Base-by-base conservation (phyloP, 2,113 vertebrate genomes). In the Neolamprologus hecqui region DNA sequence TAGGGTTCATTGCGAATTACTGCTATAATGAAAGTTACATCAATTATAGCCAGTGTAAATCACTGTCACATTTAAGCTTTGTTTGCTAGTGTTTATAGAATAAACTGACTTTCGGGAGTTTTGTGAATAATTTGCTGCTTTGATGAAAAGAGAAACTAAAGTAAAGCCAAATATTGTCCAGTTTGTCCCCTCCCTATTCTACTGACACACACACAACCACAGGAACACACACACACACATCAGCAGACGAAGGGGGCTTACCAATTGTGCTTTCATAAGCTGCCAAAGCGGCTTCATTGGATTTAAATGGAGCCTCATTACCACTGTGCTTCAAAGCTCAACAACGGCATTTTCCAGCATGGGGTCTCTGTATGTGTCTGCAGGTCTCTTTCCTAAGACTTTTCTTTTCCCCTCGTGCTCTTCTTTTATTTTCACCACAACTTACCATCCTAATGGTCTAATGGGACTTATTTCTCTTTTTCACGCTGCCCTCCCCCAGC, bases 221-320 rank as follows among this genome's bases (percentile, higher is more conserved):
- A 90, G 75, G 88, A 40, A 68, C 84, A 86, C 81, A 88, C 81
- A 88, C 88, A 89, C 84, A 75, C 68, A 14, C 68, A 92, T 88
- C 83, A 70, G 89, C 53, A 80, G 82, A 65, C 1, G 28, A 84
- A 75, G 84, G 88, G 84, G 88, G 85, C 90, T 94, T 89, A 90
- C 88, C 91, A 90, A 90, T 94, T 68, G 4, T 53, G 79, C 94
- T 95, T 95, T 95, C 92, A 95, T 95, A 95, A 94, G 89, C 89
- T 94, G 95, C 96, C 96, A 95, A 94, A 93, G 90, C 83, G 65
- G 87, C 91, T 92, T 95, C 95, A 92, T 93, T 93, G 92, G 90
- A 88, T 92, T 93, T 94, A 92, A 94, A 94, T 92, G 89, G 92
- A 93, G 92, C 93, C 93, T 95, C 93, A 95, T 95, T 95, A 95